Conservation (phyloP, 2,797 vertebrate genomes). For the Oryzias dopingdopingensis region DNA sequence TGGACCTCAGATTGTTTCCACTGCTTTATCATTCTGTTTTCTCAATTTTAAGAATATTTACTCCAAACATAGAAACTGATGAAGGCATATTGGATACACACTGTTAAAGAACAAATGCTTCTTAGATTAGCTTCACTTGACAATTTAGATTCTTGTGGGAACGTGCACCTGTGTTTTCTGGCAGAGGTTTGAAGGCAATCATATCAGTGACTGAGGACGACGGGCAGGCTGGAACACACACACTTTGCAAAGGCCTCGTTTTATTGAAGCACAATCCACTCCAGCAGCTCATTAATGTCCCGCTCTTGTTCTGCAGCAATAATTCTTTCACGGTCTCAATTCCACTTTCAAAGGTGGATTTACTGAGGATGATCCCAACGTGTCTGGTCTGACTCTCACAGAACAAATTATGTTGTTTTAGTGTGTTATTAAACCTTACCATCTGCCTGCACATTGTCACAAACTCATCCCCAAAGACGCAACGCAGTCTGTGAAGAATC, state of each 20-base stretch:
- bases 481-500: neutral
- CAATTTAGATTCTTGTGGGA: too few relatives aligned
- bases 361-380: neutral
- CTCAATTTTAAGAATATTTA: too few relatives aligned
- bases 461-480: neutral
- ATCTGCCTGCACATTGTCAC: neutral
- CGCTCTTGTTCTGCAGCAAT: neutral
- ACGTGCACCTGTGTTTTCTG: too few relatives aligned
- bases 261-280: neutral
- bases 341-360: constrained; percentile 5
- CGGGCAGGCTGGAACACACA: too few relatives aligned
- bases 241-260: neutral
- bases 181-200: too few relatives aligned
- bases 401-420: constrained; percentile 1
- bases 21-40: too few relatives aligned
- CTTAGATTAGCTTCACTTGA: too few relatives aligned
- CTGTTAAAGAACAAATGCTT: too few relatives aligned
- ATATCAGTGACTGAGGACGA: too few relatives aligned
- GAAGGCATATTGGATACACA: too few relatives aligned
- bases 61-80: too few relatives aligned
- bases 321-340: constrained; percentile 8
- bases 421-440: neutral
- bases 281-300: constrained; percentile 5
- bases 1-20: too few relatives aligned
- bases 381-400: neutral